phyloP scores from a whole-genome alignment of 2,113 vertebrate genomes.

The Pantherophis guttatus region DNA sequence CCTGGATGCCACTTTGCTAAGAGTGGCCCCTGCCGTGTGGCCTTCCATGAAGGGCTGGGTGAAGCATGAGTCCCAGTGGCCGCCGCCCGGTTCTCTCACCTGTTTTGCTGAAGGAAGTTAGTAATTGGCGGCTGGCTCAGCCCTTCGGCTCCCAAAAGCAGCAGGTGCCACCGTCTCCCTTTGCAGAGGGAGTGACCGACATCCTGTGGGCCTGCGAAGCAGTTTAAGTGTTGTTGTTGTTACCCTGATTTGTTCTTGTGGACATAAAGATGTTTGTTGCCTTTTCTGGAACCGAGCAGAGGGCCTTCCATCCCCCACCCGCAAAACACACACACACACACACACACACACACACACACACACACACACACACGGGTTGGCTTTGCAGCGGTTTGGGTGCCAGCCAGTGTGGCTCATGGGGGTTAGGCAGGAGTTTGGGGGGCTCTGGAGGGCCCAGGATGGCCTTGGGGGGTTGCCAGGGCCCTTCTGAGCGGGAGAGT shows the following conservation, averaged over 20 bases:
- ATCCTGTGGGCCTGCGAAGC: not conserved
- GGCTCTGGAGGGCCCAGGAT: not conserved
- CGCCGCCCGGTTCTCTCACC: not conserved
- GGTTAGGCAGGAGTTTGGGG: not conserved
- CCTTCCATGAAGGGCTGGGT: not conserved
- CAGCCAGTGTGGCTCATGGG: not conserved
- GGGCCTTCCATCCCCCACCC: not conserved
- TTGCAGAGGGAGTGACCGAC: too few species aligned
- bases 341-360: too few species aligned
- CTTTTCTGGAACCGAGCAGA: not conserved
- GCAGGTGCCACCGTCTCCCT: not conserved
- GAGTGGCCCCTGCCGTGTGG: not conserved
- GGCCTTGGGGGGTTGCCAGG: not conserved
- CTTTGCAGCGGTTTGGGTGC: not conserved
- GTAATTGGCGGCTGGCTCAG: not conserved
- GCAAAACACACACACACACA: too few species aligned
- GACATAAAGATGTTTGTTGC: too few species aligned
- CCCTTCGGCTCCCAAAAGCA: not conserved
- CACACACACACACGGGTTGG: too few species aligned
- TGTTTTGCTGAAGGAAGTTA: not conserved
- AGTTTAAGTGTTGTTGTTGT: not conserved
- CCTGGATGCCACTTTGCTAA: not conserved
- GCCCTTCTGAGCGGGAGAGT: too few species aligned
- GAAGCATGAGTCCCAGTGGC: not conserved
- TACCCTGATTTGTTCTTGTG: not conserved